Evolutionary conservation across 2,113 vertebrate genomes (phyloP).

Genomic region (Glaucomys volans): DNA sequence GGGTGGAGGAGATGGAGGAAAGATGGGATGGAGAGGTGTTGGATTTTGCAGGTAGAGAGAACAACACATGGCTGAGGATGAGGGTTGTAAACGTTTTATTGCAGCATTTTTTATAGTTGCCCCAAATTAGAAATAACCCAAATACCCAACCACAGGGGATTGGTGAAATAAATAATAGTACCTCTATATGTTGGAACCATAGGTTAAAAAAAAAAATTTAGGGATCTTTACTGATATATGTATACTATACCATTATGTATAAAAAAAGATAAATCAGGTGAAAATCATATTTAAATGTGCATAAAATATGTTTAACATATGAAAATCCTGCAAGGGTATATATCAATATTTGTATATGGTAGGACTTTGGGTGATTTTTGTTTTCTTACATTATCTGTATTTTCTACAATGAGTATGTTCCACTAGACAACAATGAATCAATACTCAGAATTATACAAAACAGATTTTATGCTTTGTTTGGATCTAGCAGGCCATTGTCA

Average conservation of each 20-base stretch:
- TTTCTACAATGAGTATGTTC: slow-evolving; percentile 67
- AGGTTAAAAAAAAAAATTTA: too few relatives aligned
- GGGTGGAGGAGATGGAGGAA: too few relatives aligned
- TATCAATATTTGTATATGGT: slow-evolving; percentile 67
- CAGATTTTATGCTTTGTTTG: slow-evolving; percentile 69
- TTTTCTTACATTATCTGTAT: slow-evolving; percentile 62
- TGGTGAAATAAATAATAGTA: slow-evolving; percentile 2
- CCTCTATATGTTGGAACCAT: background rate
- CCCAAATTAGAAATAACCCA: slow-evolving; percentile 30
- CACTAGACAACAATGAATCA: slow-evolving; percentile 65
- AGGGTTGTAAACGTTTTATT: background rate
- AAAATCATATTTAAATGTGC: slow-evolving; percentile 30
- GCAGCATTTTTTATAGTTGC: slow-evolving; percentile 1
- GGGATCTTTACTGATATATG: slow-evolving; percentile 16
- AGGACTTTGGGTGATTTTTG: slow-evolving; percentile 37
- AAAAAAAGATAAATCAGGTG: slow-evolving; percentile 20
- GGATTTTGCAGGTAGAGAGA: background rate
- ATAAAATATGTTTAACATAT: background rate
- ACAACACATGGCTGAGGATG: too few relatives aligned
- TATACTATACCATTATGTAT: background rate
- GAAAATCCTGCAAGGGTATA: background rate
- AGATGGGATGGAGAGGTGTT: rapidly evolving
- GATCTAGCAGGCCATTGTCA: slow-evolving; percentile 66
- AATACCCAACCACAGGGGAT: background rate
- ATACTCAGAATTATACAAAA: slow-evolving; percentile 68